These are phyloP conservation scores for Archegozetes longisetosus DNA, from an alignment of 1,140 invertebrate species.

Conservation along the genomic window DNA sequence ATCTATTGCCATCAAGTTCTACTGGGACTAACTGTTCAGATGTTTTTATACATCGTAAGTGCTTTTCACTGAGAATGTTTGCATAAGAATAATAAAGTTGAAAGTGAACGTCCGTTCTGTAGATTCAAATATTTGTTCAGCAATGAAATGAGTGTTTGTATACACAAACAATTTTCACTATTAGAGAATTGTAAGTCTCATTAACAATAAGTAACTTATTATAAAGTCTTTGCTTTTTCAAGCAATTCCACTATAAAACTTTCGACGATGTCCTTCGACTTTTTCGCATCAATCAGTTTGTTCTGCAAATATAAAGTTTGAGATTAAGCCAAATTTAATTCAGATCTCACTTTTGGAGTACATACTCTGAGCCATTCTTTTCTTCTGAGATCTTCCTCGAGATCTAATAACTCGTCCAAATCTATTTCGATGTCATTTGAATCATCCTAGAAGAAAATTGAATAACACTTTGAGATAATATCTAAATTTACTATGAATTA, in stretches of 20 bases:
- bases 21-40: too few relatives aligned
- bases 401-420: slow-evolving; percentile 78
- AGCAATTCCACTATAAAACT: slow-evolving; percentile 77
- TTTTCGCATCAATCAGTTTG: slow-evolving; percentile 20
- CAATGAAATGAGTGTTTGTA: not conserved
- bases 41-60: too few relatives aligned
- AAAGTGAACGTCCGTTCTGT: too few relatives aligned
- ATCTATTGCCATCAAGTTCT: not conserved
- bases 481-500: too few relatives aligned
- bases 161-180: not conserved
- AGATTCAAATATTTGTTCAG: not conserved
- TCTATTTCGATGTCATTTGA: slow-evolving; percentile 67
- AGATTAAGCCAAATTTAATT: too few relatives aligned
- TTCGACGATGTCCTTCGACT: slow-evolving; percentile 26
- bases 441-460: slow-evolving; percentile 4
- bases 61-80: not conserved
- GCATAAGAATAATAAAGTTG: not conserved
- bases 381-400: slow-evolving; percentile 68
- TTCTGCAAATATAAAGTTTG: slow-evolving; percentile 35
- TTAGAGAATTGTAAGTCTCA: too few relatives aligned
- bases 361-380: slow-evolving; percentile 64
- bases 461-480: not conserved
- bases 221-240: slow-evolving; percentile 71
- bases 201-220: too few relatives aligned
- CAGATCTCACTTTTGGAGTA: slow-evolving; percentile 17